These are phyloP conservation scores for Drosophila atroscutellata DNA, from an alignment of 2,888 invertebrate species.

Conservation along the genomic window DNA sequence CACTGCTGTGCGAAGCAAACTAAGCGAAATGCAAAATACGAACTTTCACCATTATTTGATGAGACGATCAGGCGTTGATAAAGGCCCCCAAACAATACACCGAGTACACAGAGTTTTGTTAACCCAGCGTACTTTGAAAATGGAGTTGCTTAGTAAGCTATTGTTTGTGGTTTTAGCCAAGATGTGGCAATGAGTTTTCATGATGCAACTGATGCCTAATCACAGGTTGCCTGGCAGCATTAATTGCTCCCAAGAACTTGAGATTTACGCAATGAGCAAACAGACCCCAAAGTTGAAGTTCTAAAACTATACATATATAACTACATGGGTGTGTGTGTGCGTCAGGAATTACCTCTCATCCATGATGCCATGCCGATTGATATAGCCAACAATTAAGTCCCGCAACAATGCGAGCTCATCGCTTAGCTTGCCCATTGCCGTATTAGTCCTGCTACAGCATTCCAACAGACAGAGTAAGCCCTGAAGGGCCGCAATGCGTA, in stretches of 20 bases:
- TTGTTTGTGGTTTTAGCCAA: slow-evolving; percentile 12
- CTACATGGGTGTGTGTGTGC: not conserved
- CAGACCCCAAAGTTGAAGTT: not conserved
- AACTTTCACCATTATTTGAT: slow-evolving; percentile 72
- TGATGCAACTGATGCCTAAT: slow-evolving; percentile 19
- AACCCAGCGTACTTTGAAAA: not conserved
- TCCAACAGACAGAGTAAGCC: slow-evolving; percentile 85
- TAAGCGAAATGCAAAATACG: slow-evolving; percentile 66
- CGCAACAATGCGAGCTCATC: slow-evolving; percentile 84
- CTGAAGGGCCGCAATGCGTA: slow-evolving; percentile 84
- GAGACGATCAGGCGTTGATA: slow-evolving; percentile 26
- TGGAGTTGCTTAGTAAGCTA: slow-evolving; percentile 10
- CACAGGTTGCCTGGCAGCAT: slow-evolving; percentile 15
- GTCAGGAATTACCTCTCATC: slow-evolving; percentile 81
- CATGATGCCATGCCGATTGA: slow-evolving; percentile 84
- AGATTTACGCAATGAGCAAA: slow-evolving; percentile 2
- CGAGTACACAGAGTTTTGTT: slow-evolving; percentile 12
- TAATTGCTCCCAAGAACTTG: slow-evolving; percentile 12
- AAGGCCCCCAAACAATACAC: slow-evolving; percentile 6
- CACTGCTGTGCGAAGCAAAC: slow-evolving; percentile 49
- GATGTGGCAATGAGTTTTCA: slow-evolving; percentile 8
- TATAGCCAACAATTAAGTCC: slow-evolving; percentile 84
- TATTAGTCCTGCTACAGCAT: slow-evolving; percentile 84
- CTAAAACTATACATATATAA: not conserved
- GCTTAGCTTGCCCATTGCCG: slow-evolving; percentile 84